Percentiles rank a stretch among this genome's conserved stretches.
Conservation (phyloP, 2,888 invertebrate species). For the Cephus spinipes region DNA sequence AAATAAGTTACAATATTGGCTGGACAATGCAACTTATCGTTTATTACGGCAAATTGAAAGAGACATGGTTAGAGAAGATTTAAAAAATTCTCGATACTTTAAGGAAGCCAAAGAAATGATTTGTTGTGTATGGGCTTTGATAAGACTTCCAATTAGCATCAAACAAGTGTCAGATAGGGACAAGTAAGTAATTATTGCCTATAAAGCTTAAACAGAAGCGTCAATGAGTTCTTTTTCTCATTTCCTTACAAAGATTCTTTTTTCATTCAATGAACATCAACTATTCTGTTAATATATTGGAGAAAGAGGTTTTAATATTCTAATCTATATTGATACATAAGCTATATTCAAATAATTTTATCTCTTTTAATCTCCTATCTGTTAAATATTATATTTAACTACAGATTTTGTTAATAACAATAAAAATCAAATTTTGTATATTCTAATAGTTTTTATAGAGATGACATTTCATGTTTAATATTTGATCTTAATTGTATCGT, state of each 20-base stretch:
- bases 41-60: constrained; percentile 67
- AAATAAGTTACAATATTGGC: constrained; percentile 63
- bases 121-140: constrained; percentile 67
- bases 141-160: constrained; percentile 63
- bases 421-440: too few relatives aligned
- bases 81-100: constrained; percentile 66
- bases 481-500: too few relatives aligned
- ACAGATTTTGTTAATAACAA: too few relatives aligned
- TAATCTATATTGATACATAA: too few relatives aligned
- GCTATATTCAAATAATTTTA: too few relatives aligned
- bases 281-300: neutral
- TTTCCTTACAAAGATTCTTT: neutral
- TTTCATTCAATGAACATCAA: constrained; percentile 10
- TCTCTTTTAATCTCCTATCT: too few relatives aligned
- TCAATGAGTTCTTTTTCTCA: neutral
- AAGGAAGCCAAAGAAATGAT: constrained; percentile 62
- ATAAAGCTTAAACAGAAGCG: neutral
- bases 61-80: constrained; percentile 66
- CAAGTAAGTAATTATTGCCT: constrained; percentile 33
- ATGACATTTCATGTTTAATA: too few relatives aligned
- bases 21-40: constrained; percentile 68
- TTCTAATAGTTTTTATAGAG: too few relatives aligned
- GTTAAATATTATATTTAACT: too few relatives aligned
- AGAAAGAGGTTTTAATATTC: neutral
- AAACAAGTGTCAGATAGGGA: constrained; percentile 54